Evolutionary conservation across 2,113 vertebrate genomes (phyloP), one percentile per base, ranked within the genome.

Genomic region (Sapayoa aenigma): DNA sequence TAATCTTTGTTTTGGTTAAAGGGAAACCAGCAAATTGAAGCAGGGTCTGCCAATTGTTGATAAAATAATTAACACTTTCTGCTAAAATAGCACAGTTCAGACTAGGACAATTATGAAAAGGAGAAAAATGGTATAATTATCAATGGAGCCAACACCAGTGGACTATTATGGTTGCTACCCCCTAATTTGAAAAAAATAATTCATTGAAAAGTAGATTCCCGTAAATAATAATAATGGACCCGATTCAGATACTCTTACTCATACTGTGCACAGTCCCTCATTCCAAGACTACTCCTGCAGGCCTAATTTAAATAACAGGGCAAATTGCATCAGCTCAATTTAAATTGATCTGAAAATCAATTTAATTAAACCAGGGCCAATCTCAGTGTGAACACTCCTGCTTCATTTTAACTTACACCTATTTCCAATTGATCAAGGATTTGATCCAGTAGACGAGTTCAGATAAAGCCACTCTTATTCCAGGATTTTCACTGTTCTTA

Each of bases 41-140:
- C 95, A 93, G 97, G 97, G 96, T 97, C 96, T 98, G 97, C 98
- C 97, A 98, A 97, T 97, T 97, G 97, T 98, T 98, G 97, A 98
- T 98, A 98, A 98, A 98, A 98, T 98, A 98, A 98, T 98, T 97
- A 98, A 98, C 94, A 89, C 97, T 98, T 98, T 97, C 97, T 92
- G 95, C 96, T 97, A 97, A 98, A 98, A 98, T 98, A 97, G 97
- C 97, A 95, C 93, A 96, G 97, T 98, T 98, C 97, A 97, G 91
- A 97, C 97, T 97, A 90, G 98, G 98, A 97, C 97, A 98, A 98
- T 98, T 98, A 98, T 89, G 96, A 96, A 95, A 97, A 97, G 96
- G 91, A 97, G 96, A 96, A 95, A 97, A 98, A 97, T 95, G 96
- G 97, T 97, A 96, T 98, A 97, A 97, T 98, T 98, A 98, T 90